These are phyloP conservation scores for Bombyx mandarina DNA, from an alignment of 1,140 invertebrate species.

Conservation along the genomic window DNA sequence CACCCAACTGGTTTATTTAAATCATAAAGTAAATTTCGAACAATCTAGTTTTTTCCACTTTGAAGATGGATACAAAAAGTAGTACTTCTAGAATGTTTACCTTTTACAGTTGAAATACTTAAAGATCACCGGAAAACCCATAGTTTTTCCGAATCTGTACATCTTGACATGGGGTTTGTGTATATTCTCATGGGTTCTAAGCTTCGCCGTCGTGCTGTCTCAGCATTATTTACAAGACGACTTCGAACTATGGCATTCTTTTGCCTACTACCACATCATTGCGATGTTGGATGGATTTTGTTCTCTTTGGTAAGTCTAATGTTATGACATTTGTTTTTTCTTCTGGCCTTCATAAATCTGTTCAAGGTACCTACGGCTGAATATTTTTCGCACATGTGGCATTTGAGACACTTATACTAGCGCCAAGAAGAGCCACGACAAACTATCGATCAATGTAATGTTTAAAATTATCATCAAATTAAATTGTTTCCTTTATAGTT, in stretches of 20 bases:
- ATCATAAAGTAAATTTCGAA: too few relatives aligned
- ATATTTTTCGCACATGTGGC: background rate
- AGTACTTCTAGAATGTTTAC: background rate
- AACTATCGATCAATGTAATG: too few relatives aligned
- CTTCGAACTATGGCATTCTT: slow-evolving; percentile 77
- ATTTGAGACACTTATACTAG: too few relatives aligned
- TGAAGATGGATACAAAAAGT: too few relatives aligned
- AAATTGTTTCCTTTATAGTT: too few relatives aligned
- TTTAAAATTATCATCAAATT: too few relatives aligned
- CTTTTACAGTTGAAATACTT: slow-evolving; percentile 73
- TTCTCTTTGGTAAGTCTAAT: slow-evolving; percentile 70
- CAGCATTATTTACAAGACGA: slow-evolving; percentile 78
- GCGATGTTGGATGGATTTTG: slow-evolving; percentile 79
- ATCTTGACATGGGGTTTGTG: slow-evolving; percentile 74
- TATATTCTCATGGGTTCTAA: slow-evolving; percentile 74
- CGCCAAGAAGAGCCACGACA: too few relatives aligned
- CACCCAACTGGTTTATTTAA: too few relatives aligned
- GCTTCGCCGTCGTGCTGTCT: slow-evolving; percentile 74
- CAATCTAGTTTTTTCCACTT: too few relatives aligned
- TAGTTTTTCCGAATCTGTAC: slow-evolving; percentile 75
- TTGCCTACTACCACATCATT: slow-evolving; percentile 78
- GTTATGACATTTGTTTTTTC: background rate
- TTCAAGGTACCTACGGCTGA: too few relatives aligned
- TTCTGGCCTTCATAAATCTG: too few relatives aligned
- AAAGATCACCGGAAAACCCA: slow-evolving; percentile 74